Evolutionary conservation across 2,888 invertebrate genomes (phyloP).

Genomic region (Erannis defoliaria): DNA sequence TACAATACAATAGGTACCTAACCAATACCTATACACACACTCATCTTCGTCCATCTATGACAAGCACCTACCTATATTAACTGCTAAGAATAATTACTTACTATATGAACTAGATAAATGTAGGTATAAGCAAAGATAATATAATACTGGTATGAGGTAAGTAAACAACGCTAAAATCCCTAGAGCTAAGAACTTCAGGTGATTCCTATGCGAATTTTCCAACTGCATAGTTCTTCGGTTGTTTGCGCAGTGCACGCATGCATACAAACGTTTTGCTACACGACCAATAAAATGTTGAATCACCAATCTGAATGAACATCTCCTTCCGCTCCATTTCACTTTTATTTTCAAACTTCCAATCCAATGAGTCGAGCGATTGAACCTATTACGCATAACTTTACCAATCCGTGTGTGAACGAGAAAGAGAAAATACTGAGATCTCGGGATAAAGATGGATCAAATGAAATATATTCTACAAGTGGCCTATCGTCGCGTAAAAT

Average conservation of each 20-base stretch:
- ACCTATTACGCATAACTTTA: slow-evolving; percentile 76
- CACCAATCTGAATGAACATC: slow-evolving; percentile 73
- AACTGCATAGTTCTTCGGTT: slow-evolving; percentile 22
- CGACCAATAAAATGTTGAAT: slow-evolving; percentile 68
- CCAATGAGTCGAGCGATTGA: slow-evolving; percentile 74
- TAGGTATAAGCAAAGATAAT: too few relatives aligned
- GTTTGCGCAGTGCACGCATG: slow-evolving; percentile 31
- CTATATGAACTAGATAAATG: too few relatives aligned
- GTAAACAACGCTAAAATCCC: too few relatives aligned
- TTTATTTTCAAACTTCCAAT: slow-evolving; percentile 80
- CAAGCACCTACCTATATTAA: too few relatives aligned
- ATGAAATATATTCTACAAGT: slow-evolving; percentile 19
- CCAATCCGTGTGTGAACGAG: slow-evolving; percentile 65
- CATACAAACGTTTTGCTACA: slow-evolving; percentile 37
- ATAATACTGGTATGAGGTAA: too few relatives aligned
- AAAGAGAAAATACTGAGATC: slow-evolving; percentile 62
- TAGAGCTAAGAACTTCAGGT: not conserved
- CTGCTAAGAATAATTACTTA: too few relatives aligned
- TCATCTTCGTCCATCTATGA: too few relatives aligned
- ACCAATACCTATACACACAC: too few relatives aligned
- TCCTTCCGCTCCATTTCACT: slow-evolving; percentile 76
- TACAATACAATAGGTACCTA: too few relatives aligned
- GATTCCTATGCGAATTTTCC: slow-evolving; percentile 33
- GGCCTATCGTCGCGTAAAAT: not conserved
- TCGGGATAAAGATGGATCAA: slow-evolving; percentile 37